Conservation (phyloP, 1,140 invertebrate species). For the Drosophila pachea region DNA sequence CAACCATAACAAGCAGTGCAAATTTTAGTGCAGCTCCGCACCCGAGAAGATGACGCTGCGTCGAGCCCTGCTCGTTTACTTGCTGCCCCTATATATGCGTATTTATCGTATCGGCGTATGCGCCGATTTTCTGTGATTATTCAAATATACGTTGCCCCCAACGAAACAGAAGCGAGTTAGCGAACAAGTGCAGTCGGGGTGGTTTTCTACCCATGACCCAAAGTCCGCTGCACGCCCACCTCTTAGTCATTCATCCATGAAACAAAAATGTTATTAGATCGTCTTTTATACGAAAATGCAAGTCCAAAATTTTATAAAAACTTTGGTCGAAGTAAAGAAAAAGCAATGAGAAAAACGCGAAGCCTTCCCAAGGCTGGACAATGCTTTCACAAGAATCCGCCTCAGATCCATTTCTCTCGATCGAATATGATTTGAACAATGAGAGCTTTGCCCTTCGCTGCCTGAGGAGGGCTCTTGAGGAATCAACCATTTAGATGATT, state of each 20-base stretch:
- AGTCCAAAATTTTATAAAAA: conserved; percentile 76
- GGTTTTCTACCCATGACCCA: conserved; percentile 21
- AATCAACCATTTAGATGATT: conserved; percentile 26
- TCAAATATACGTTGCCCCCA: conserved; percentile 33
- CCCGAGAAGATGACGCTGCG: conserved; percentile 80
- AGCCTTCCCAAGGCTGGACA: conserved; percentile 6
- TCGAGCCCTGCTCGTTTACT: conserved; percentile 85
- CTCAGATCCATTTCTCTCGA: neutral
- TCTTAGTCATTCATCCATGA: conserved; percentile 75
- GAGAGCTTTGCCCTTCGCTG: conserved; percentile 14
- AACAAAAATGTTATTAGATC: conserved; percentile 73
- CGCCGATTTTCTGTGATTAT: conserved; percentile 88
- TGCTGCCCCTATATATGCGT: conserved; percentile 88
- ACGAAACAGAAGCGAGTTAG: conserved; percentile 25
- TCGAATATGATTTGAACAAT: neutral
- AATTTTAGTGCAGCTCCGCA: conserved; percentile 4
- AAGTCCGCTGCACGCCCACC: conserved; percentile 51
- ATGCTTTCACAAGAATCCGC: conserved; percentile 6
- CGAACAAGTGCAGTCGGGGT: conserved; percentile 38
- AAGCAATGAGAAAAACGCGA: conserved; percentile 46
- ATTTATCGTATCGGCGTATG: conserved; percentile 85
- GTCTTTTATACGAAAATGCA: conserved; percentile 69
- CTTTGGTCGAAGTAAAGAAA: conserved; percentile 70
- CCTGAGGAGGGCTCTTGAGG: conserved; percentile 14
- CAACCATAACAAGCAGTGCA: too few species aligned